phyloP scores from a whole-genome alignment of 2,888 invertebrate species.

The Amiota mariae region DNA sequence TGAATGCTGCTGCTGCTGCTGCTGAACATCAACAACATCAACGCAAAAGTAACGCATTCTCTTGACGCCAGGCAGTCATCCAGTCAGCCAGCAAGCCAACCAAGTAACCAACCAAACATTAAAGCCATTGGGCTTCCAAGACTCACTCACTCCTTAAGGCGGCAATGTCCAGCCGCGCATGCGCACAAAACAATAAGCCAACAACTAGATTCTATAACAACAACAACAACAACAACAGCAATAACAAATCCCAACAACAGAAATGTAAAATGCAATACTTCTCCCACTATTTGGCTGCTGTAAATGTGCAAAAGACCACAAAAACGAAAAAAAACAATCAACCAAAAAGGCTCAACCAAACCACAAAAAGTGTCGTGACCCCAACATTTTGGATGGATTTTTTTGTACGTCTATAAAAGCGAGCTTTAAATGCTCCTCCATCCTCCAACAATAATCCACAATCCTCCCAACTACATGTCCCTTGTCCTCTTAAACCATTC shows the following conservation, averaged over 20 bases:
- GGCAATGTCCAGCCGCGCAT: slow-evolving; percentile 61
- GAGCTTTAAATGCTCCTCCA: slow-evolving; percentile 41
- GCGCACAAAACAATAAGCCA: slow-evolving; percentile 57
- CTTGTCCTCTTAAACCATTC: neutral
- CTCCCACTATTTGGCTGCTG: slow-evolving; percentile 63
- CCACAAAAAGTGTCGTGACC: slow-evolving; percentile 72
- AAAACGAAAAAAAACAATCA: slow-evolving; percentile 14
- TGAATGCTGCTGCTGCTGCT: slow-evolving; percentile 15
- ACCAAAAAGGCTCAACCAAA: slow-evolving; percentile 31
- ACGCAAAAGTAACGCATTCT: slow-evolving; percentile 54
- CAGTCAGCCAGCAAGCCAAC: too few relatives aligned
- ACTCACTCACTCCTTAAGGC: slow-evolving; percentile 30
- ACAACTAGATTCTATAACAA: slow-evolving; percentile 33
- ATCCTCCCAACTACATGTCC: neutral
- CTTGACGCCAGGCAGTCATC: slow-evolving; percentile 65
- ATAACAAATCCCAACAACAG: slow-evolving; percentile 30
- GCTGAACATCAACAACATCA: slow-evolving; percentile 2
- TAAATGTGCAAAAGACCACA: slow-evolving; percentile 20
- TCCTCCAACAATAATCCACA: neutral
- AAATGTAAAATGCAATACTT: slow-evolving; percentile 60
- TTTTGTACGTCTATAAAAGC: slow-evolving; percentile 34
- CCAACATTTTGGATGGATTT: slow-evolving; percentile 62
- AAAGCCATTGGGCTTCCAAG: slow-evolving; percentile 7
- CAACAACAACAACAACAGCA: slow-evolving; percentile 11
- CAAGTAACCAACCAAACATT: neutral